phyloP scores from a whole-genome alignment of 2,888 invertebrate species.

The Ectemnius cavifrons region DNA sequence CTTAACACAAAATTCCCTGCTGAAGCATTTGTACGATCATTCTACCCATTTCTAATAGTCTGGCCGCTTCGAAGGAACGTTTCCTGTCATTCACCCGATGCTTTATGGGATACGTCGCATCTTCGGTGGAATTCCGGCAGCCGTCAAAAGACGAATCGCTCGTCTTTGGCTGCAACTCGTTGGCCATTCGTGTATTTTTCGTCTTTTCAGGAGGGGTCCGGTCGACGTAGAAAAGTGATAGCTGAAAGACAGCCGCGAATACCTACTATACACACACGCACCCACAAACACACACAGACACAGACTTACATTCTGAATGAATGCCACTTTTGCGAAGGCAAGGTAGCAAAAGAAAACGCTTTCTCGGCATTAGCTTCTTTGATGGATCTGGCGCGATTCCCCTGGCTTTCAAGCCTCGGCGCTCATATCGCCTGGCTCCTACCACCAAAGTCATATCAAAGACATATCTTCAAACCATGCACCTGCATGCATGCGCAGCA shows the following conservation, averaged over 20 bases:
- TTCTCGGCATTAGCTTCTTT: slow-evolving; percentile 31
- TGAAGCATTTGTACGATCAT: no score
- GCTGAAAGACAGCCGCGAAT: slow-evolving; percentile 46
- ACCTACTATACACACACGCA: background rate
- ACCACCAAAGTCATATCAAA: slow-evolving; percentile 24
- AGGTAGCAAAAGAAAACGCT: slow-evolving; percentile 44
- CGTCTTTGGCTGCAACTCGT: slow-evolving; percentile 26
- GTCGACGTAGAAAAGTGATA: slow-evolving; percentile 43
- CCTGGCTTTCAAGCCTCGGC: slow-evolving; percentile 26
- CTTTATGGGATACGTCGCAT: no score
- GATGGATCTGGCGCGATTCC: slow-evolving; percentile 31
- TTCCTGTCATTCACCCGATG: no score
- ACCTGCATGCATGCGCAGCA: slow-evolving; percentile 1
- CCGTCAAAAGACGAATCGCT: slow-evolving; percentile 38
- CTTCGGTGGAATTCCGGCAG: no score
- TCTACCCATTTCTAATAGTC: no score
- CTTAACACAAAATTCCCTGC: no score
- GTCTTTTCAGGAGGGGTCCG: slow-evolving; percentile 14
- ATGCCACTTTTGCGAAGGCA: slow-evolving; percentile 42
- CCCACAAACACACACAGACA: background rate
- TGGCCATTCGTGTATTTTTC: slow-evolving; percentile 36
- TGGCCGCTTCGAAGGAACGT: no score
- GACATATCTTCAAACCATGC: no score
- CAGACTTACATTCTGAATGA: slow-evolving; percentile 41
- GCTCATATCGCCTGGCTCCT: slow-evolving; percentile 19